Conservation (phyloP, 2,113 vertebrate genomes). For the Leiothrix lutea region DNA sequence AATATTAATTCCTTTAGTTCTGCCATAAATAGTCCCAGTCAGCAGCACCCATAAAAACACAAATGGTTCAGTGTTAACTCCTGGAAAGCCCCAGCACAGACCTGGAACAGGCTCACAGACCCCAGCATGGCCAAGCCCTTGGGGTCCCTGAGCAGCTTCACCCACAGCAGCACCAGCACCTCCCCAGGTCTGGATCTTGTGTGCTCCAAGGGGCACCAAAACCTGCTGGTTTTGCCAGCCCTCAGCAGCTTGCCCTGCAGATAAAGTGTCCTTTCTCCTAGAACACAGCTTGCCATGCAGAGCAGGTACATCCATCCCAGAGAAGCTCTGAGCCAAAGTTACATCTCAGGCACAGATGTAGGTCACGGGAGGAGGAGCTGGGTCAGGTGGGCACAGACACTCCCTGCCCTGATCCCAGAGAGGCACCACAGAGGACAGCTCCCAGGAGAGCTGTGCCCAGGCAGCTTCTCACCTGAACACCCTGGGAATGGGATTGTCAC, state of each 20-base stretch:
- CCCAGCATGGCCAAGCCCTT: rapidly evolving
- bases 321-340: background rate
- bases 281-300: background rate
- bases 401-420: rapidly evolving
- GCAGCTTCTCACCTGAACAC: rapidly evolving
- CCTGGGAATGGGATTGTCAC: background rate
- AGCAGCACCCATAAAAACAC: background rate
- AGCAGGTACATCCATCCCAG: rapidly evolving
- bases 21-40: background rate
- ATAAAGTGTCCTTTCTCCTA: rapidly evolving
- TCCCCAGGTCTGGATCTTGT: rapidly evolving
- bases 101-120: background rate
- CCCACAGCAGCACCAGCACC: rapidly evolving
- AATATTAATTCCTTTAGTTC: background rate
- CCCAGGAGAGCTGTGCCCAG: background rate
- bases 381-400: background rate
- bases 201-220: too few species aligned
- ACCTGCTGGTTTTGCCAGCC: rapidly evolving
- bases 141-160: background rate
- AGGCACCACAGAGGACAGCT: background rate
- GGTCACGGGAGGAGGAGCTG: rapidly evolving
- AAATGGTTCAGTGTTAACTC: background rate
- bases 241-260: background rate
- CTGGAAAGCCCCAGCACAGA: background rate
- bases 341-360: rapidly evolving